phyloP scores from a whole-genome alignment of 2,888 invertebrate genomes.

The Chesias legatella region DNA sequence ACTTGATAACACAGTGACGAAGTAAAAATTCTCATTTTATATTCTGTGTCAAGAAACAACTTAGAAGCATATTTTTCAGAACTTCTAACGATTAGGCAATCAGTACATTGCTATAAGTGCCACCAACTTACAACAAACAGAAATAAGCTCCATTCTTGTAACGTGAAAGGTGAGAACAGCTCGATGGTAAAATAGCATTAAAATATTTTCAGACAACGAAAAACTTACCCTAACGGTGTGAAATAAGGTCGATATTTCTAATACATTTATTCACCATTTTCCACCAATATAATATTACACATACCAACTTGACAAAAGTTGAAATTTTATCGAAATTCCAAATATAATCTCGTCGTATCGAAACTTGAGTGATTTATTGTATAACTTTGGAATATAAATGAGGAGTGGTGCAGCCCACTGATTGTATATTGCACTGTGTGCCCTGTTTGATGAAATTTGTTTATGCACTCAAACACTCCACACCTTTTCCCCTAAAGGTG shows the following conservation, averaged over 20 bases:
- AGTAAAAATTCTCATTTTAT: no score
- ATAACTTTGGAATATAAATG: conserved; percentile 46
- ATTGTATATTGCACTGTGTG: conserved; percentile 12
- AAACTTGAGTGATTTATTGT: conserved; percentile 55
- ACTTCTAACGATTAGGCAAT: conserved; percentile 12
- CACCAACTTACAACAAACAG: conserved; percentile 1
- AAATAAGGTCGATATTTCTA: conserved; percentile 3
- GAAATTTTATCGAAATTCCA: conserved; percentile 59
- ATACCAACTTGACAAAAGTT: conserved; percentile 55
- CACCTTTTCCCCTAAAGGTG: no score
- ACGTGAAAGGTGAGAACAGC: not conserved
- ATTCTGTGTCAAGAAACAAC: conserved; percentile 1
- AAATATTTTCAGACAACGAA: not conserved
- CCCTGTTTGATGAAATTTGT: no score
- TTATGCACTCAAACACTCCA: no score
- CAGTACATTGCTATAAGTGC: conserved; percentile 1
- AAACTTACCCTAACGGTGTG: not conserved
- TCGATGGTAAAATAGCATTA: conserved; percentile 1
- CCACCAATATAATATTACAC: conserved; percentile 52
- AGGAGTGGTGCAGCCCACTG: conserved; percentile 23
- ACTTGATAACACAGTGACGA: no score
- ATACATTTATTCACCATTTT: conserved; percentile 7
- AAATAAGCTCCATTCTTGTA: conserved; percentile 2
- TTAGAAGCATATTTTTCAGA: conserved; percentile 4
- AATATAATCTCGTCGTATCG: conserved; percentile 56